Evolutionary conservation across 2,888 invertebrate genomes (phyloP).

Genomic region (Lithophane socia): DNA sequence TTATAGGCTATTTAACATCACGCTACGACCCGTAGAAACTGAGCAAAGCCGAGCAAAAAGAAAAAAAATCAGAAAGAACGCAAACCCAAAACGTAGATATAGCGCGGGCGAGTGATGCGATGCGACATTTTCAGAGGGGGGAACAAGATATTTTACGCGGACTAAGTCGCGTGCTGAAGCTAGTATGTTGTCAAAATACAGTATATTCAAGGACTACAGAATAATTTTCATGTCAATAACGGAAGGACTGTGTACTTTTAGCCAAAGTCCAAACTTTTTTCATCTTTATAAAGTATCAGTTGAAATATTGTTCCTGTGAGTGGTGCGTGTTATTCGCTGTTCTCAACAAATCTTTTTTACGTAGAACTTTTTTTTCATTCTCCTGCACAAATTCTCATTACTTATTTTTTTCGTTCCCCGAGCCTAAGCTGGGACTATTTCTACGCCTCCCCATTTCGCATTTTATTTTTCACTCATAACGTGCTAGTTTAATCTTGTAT

Average conservation of each 20-base stretch:
- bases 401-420: slow-evolving; percentile 34
- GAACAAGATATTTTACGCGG: no score
- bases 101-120: no score
- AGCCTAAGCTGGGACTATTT: neutral
- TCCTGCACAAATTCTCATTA: slow-evolving; percentile 35
- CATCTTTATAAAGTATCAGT: slow-evolving; percentile 18
- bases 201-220: neutral
- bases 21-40: no score
- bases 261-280: slow-evolving; percentile 13
- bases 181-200: neutral
- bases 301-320: slow-evolving; percentile 11
- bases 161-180: no score
- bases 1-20: no score
- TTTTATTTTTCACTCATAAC: slow-evolving; percentile 33
- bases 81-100: no score
- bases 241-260: neutral
- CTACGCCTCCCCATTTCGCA: slow-evolving; percentile 5
- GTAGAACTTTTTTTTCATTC: slow-evolving; percentile 27
- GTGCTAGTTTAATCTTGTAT: slow-evolving; percentile 29
- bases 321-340: slow-evolving; percentile 26
- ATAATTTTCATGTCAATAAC: neutral
- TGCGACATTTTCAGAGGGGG: no score
- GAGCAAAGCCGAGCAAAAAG: no score
- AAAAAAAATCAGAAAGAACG: no score
- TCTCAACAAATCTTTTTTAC: slow-evolving; percentile 40